Base-by-base conservation (phyloP, 1,140 invertebrate genomes). In the Euglossa dilemma region DNA sequence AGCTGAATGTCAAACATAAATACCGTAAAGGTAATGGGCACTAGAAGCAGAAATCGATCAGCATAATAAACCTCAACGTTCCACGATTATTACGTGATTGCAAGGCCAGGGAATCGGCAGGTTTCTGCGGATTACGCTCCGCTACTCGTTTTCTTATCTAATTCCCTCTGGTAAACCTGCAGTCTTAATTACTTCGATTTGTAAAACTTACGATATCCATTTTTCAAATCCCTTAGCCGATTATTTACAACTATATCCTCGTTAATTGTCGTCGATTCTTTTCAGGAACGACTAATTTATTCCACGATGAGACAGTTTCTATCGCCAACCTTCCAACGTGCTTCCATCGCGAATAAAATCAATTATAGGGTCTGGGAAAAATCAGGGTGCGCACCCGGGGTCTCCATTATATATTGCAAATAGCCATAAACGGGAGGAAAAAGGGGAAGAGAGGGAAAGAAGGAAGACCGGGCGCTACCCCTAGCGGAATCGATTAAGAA, bases 1-100 rank as follows among this genome's bases (percentile, higher is more conserved):
- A 50, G 25, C 5, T 28, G 47, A 80, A 73, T 54, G 56, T 54
- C 78, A 64, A 73, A 73, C 57, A 25, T 28, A 63, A 63, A 54
- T 64, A 57, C 14, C 8, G 16, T 16, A 16, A 45, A 36, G 45
- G 70, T 72, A 80, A 63, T 16, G 25, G 47, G 57, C 25, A 52
- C 54, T 73, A 43, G 47, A 50, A 54, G 57, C 23, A 73, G 57
- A 80, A 80, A 80, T 64, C 57, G 78, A 80, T 73, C 69, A 25
- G 50, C 45, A 28, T 80, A 64, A 73, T 73, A 64, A 73, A 61
- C 50, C 52, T 73, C 7, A 50, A 25, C 16, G 54, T 73, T 80
- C 28, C 36, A 63, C 57, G 50, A 73, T 80, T 50, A 20, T 63
- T 43, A 64, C 47, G 45, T 64, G 54, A 71, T 71, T 23, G n/a